Base-by-base conservation (phyloP, 23 tunicate genomes). In the Ciona savignyi region DNA sequence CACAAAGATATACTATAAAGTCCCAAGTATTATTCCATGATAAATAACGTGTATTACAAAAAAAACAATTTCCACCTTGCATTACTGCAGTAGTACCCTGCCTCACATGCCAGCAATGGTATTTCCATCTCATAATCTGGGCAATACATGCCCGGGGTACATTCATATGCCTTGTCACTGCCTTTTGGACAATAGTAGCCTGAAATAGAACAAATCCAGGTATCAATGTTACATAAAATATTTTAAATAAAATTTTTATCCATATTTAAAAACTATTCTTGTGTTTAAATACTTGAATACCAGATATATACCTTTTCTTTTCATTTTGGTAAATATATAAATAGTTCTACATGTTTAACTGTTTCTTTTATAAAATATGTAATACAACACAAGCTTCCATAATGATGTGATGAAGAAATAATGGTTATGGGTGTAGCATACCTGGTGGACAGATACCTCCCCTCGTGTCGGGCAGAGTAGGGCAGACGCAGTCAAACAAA, bases 151-250 rank as follows among this genome's bases (percentile, higher is more conserved):
- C 99, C 99, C 4, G 4, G 65, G n/a, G 73, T 80, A 65, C 99
- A 94, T 6, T 63, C 72, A 3, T 19, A 27, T 2, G 94, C 90
- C 62, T 86, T 65, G 22, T 48, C 67, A n/a, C 85, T 62, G 9
- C 96, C 99, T 4, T 67, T 24, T 25, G 88, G 99, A 65, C 99
- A 95, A 63, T 80, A 95, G 67, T 73, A 89, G 84, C 99, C 99
- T 84, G 35, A 29, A 30, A 28, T 33, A 25, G 3, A 34, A 31
- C 11, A 27, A 42, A n/a, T n/a, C n/a, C n/a, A n/a, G n/a, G n/a
- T n/a, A n/a, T n/a, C 63, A 70, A 70, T 29, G 62, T 35, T 4
- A 30, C 23, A 69, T n/a, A 27, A 29, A 25, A 30, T 4, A 30
- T 30, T 9, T n/a, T 9, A 69, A 24, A 69, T 20, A 27, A 69